Base-by-base conservation (phyloP, 2,888 invertebrate genomes). In the Eilema sororculum region DNA sequence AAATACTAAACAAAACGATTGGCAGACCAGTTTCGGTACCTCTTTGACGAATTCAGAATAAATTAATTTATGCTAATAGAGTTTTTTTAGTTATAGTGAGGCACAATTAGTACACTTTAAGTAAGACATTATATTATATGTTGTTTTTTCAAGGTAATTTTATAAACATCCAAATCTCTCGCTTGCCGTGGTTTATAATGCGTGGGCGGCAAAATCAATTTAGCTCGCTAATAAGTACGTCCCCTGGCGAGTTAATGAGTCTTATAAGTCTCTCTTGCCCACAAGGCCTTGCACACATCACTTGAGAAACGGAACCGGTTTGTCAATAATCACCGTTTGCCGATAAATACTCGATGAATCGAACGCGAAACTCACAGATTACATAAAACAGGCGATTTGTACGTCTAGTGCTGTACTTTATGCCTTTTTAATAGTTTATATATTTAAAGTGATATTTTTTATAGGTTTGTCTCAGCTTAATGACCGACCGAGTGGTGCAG, bases 201-300 rank as follows among this genome's bases (percentile, higher is more conserved):
- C 82, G 90, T 89, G 83, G 92, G 91, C 87, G 89, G 84, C 78
- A 75, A 87, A 88, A 89, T 89, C 89, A 91, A 92, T 91, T 92
- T 89, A 88, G 89, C 89, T 84, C 84, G 85, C 87, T 89, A 90
- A 90, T 89, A 87, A 86, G 82, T 78, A 78, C 68, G 84, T 80
- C 86, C 80, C 92, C 91, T 78, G 87, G 83, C 67, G 91, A 80
- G 90, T 81, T 87, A 89, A 91, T 88, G 87, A 85, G 79, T 83
- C 81, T 80, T 87, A 81, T 82, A 86, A 81, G 80, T 85, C 78
- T 81, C 75, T 78, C 68, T 78, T 80, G 78, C 80, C 82, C 84
- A 87, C 87, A 71, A 74, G 78, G 77, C 22, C 58, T 72, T 67
- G 73, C 75, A 67, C 73, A 78, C 72, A 82, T 78, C 78, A 74